Evolutionary conservation across 2,113 vertebrate species (phyloP).

Genomic region (Nicator chloris): DNA sequence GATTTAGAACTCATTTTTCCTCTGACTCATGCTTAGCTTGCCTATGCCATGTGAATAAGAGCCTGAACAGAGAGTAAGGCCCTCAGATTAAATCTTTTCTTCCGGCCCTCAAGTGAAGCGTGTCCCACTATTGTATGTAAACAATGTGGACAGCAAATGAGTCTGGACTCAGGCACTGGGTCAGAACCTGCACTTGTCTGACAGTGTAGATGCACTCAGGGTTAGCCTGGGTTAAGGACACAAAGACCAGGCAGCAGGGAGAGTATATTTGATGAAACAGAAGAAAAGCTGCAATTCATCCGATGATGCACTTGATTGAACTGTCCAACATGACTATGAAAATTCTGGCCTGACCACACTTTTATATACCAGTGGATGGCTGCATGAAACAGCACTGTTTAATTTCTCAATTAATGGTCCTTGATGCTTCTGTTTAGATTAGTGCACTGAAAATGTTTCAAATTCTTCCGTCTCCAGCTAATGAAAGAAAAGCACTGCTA

Average conservation of each 20-base stretch:
- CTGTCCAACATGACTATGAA: neutral
- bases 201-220: neutral
- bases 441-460: constrained; percentile 58
- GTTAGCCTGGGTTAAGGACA: neutral
- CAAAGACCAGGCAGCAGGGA: neutral
- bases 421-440: constrained; percentile 61
- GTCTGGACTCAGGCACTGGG: neutral
- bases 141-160: neutral
- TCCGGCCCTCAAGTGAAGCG: neutral
- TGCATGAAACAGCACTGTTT: neutral
- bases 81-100: neutral
- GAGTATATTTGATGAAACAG: neutral
- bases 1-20: neutral
- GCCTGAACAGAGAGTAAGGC: neutral
- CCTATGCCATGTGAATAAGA: neutral
- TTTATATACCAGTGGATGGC: neutral
- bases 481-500: constrained; percentile 61
- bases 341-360: neutral
- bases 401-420: constrained; percentile 49
- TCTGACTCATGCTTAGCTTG: neutral
- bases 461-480: constrained; percentile 47
- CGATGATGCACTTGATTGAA: neutral
- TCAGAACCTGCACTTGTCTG: neutral
- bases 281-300: neutral
- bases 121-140: neutral